These are phyloP conservation scores for Chymomyza amoena DNA, from an alignment of 2,888 invertebrate species.

Conservation along the genomic window DNA sequence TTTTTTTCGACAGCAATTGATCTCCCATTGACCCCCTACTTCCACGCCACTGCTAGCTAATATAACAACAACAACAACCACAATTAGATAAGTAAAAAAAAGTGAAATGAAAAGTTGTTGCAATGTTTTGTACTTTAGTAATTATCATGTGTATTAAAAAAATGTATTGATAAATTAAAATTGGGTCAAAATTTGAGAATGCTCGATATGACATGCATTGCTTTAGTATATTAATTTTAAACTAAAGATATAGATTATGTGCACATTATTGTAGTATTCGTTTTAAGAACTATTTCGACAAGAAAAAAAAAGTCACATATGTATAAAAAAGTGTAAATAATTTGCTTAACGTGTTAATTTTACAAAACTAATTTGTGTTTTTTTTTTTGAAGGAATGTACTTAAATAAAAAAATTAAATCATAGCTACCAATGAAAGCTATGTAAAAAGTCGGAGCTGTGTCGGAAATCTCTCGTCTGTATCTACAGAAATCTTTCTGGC, in stretches of 20 bases:
- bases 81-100: no score
- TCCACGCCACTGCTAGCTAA: no score
- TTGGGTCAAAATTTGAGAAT: not conserved
- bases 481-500: no score
- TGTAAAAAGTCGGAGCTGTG: no score
- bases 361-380: not conserved
- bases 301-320: not conserved
- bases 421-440: not conserved
- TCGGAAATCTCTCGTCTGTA: no score
- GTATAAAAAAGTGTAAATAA: not conserved
- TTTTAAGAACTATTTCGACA: not conserved
- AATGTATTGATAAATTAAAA: not conserved
- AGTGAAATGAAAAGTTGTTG: no score
- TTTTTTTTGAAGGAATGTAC: slow-evolving; percentile 1
- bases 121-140: no score
- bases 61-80: no score
- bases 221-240: not conserved
- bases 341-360: not conserved
- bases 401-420: not conserved
- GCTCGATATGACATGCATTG: not conserved
- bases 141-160: not conserved
- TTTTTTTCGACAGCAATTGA: no score
- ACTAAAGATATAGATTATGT: not conserved
- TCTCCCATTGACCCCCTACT: no score
- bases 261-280: not conserved